Base-by-base conservation (phyloP, 2,888 invertebrate genomes). In the Clepsis dumicolana region DNA sequence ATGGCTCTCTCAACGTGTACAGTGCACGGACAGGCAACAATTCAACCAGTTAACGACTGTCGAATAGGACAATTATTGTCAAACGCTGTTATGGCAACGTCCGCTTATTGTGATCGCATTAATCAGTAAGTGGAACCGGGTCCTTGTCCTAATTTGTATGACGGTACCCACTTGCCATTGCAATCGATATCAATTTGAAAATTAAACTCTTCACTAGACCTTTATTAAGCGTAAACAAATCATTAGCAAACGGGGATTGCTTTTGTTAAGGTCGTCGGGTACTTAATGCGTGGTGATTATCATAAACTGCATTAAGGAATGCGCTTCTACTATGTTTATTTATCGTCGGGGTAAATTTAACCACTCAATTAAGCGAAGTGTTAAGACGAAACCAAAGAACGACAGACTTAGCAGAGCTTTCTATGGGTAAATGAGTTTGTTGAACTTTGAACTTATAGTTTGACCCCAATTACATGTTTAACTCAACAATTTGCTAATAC, bases 91-190 rank as follows among this genome's bases (percentile, higher is more conserved):
- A 90, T 86, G 85, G 88, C 85, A 81, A 87, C 87, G 89, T 91
- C 90, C 90, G 91, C 85, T 87, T 86, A 91, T 91, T 90, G 91
- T 91, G 80, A 81, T 81, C 86, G 80, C 77, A 78, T 83, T 86
- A 84, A 84, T 81, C 85, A 84, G 76, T 82, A 84, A 85, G 78
- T 85, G 83, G 81, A 82, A 82, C 65, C 74, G 77, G 75, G 81
- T 79, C 85, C 86, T 89, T 89, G 89, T 82, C 82, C 88, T 77
- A 85, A 85, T 88, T 88, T 81, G 77, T 66, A 70, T 74, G 44
- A 35, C 16, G 21, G 62, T 57, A 61, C 54, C 59, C 59, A 54
- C 35, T 61, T 62, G 56, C 25, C 18, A 62, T 53, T n/a, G 48
- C 52, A 21, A 64, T 44, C 29, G 50, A 65, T 52, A 59, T 65